A percentile compares a stretch with the other conserved stretches of the same genome.
phyloP scores from a whole-genome alignment of 53 echinoderm and acorn worm genomes.

The Luidia sarsii region DNA sequence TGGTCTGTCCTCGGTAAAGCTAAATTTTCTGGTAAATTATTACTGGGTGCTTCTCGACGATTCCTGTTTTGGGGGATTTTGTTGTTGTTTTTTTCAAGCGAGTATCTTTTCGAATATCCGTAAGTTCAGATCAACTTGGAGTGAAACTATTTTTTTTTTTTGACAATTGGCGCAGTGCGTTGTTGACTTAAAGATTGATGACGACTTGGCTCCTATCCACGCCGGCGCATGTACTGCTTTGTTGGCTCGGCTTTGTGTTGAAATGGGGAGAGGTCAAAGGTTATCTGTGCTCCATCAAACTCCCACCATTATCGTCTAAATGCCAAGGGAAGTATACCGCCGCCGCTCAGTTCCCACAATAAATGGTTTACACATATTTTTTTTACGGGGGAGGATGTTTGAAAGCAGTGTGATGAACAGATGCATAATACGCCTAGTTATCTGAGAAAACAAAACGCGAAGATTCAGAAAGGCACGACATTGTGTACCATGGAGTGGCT shows the following conservation, averaged over 20 bases:
- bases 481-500: neutral
- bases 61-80: too few species aligned
- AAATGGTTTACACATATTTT: too few species aligned
- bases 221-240: neutral
- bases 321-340: too few species aligned
- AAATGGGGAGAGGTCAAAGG: constrained; percentile 11
- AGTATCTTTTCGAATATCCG: constrained; percentile 3
- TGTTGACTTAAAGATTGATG: constrained; percentile 1
- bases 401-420: too few species aligned
- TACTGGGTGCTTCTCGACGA: too few species aligned
- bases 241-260: neutral
- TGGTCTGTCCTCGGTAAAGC: too few species aligned
- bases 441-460: neutral
- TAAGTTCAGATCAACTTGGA: neutral
- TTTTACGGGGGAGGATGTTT: too few species aligned
- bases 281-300: constrained; percentile 25
- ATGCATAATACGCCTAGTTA: neutral
- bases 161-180: constrained; percentile 6
- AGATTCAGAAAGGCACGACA: neutral
- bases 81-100: constrained; percentile 1
- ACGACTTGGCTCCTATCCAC: neutral
- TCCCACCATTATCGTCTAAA: neutral
- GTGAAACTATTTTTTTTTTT: too few species aligned
- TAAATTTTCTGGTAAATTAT: too few species aligned
- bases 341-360: too few species aligned